These are phyloP conservation scores for Ovibos moschatus DNA, from an alignment of 2,113 vertebrate genomes.

Conservation along the genomic window DNA sequence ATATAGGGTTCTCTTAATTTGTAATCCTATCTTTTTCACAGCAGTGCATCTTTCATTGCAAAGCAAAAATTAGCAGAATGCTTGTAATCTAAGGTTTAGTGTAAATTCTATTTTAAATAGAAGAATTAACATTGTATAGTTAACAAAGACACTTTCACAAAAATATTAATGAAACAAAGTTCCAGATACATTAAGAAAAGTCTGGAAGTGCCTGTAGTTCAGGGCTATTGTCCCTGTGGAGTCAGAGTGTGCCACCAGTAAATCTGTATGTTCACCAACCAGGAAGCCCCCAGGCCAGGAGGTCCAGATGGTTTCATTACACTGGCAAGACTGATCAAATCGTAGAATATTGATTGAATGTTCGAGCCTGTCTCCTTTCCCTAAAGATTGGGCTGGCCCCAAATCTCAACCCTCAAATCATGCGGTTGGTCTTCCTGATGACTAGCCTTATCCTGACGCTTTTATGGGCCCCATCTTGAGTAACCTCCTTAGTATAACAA, in stretches of 20 bases:
- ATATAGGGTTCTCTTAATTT: neutral
- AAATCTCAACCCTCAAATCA: neutral
- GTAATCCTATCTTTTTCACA: constrained; percentile 9
- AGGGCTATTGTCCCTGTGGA: neutral
- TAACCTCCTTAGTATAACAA: neutral
- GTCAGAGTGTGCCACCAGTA: neutral
- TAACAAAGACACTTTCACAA: constrained; percentile 26
- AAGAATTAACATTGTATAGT: constrained; percentile 28
- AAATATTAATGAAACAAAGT: constrained; percentile 30
- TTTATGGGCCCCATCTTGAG: neutral
- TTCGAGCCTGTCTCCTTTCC: neutral
- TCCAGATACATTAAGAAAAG: neutral
- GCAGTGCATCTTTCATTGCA: neutral
- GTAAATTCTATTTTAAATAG: constrained; percentile 55
- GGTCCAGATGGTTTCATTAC: neutral
- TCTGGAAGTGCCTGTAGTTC: neutral
- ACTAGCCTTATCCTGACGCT: neutral
- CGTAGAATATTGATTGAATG: neutral
- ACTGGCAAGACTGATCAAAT: neutral
- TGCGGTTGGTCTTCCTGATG: neutral
- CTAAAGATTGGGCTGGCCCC: neutral
- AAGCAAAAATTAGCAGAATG: constrained; percentile 36
- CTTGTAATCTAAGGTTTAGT: constrained; percentile 33
- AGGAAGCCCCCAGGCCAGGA: neutral
- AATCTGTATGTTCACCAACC: neutral